A percentile compares a stretch with the other conserved stretches of the same genome.
phyloP scores from a whole-genome alignment of 2,888 invertebrate genomes.

The Pocota personata region DNA sequence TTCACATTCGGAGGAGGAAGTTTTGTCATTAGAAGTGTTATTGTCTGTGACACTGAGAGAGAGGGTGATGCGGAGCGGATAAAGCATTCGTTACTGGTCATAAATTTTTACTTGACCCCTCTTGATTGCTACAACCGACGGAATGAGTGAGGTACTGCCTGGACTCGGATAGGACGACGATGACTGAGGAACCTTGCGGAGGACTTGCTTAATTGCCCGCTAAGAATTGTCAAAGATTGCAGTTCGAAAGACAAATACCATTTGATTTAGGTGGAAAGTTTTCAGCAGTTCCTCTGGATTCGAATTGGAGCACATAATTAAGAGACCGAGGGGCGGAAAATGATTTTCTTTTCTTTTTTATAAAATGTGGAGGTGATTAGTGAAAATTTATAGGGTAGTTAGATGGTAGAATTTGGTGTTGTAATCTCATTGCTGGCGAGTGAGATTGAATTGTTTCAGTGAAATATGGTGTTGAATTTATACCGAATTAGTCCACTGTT shows the following conservation, averaged over 20 bases:
- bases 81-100: slow-evolving; percentile 64
- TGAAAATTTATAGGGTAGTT: slow-evolving; percentile 64
- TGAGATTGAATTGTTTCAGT: slow-evolving; percentile 58
- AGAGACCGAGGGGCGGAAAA: slow-evolving; percentile 4
- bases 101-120: slow-evolving; percentile 69
- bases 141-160: not conserved
- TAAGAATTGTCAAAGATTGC: slow-evolving; percentile 66
- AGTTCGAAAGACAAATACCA: slow-evolving; percentile 63
- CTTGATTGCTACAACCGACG: slow-evolving; percentile 26
- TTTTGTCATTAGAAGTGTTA: slow-evolving; percentile 65
- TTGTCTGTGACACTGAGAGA: slow-evolving; percentile 58
- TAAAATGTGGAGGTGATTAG: slow-evolving; percentile 57
- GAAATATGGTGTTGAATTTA: slow-evolving; percentile 31
- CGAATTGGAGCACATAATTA: slow-evolving; percentile 41
- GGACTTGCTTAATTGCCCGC: slow-evolving; percentile 52
- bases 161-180: not conserved
- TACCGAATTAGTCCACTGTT: not conserved
- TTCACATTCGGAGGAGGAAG: slow-evolving; percentile 40
- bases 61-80: slow-evolving; percentile 10
- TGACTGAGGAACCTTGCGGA: not conserved
- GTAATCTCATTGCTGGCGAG: slow-evolving; percentile 42
- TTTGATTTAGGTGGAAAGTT: slow-evolving; percentile 63
- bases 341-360: not conserved
- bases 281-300: not conserved
- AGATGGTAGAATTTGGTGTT: slow-evolving; percentile 51